Conservation (phyloP, 2,888 invertebrate genomes). For the Parnassius glacialis region DNA sequence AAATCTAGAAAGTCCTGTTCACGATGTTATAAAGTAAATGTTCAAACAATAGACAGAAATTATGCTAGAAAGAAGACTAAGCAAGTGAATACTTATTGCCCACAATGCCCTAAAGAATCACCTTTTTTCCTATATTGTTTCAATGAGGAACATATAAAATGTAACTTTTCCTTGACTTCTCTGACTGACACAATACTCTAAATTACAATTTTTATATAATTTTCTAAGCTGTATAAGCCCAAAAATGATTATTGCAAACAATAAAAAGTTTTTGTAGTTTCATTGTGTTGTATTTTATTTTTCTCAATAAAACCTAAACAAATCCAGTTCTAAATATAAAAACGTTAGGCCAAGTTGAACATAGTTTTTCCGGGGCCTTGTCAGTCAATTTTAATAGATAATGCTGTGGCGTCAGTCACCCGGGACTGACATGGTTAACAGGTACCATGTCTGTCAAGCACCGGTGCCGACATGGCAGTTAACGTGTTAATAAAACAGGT, state of each 20-base stretch:
- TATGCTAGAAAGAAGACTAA: slow-evolving; percentile 27
- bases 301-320: background rate
- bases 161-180: background rate
- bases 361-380: background rate
- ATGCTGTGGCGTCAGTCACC: background rate
- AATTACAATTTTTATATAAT: background rate
- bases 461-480: too few species aligned
- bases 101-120: slow-evolving; percentile 31
- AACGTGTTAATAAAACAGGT: background rate
- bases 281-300: too few species aligned
- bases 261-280: too few species aligned
- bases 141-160: slow-evolving; percentile 29
- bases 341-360: slow-evolving; percentile 1
- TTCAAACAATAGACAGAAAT: slow-evolving; percentile 4
- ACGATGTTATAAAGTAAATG: slow-evolving; percentile 13
- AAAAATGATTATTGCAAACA: background rate
- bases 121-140: slow-evolving; percentile 34
- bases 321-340: slow-evolving; percentile 1
- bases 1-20: slow-evolving; percentile 9
- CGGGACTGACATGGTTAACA: too few species aligned
- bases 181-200: background rate
- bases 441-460: too few species aligned
- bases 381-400: slow-evolving; percentile 5
- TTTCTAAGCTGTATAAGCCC: background rate
- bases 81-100: slow-evolving; percentile 32